These are phyloP conservation scores for Leptinotarsa undecemlineata DNA, from an alignment of 1,140 invertebrate genomes.

Conservation along the genomic window DNA sequence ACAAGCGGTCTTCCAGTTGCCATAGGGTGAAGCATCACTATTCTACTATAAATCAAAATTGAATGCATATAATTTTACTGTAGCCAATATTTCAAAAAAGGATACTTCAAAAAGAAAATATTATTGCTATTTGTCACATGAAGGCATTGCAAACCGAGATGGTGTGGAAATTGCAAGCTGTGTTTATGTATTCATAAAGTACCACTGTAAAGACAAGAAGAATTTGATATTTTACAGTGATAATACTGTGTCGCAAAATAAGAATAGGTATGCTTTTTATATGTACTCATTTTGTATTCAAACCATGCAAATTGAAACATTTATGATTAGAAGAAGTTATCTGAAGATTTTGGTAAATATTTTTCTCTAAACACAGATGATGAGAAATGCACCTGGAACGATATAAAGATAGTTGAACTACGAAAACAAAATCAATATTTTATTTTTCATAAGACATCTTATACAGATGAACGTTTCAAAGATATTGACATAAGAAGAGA, in stretches of 20 bases:
- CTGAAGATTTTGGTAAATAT: too few species aligned
- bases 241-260: background rate
- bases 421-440: background rate
- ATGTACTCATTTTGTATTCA: slow-evolving; percentile 34
- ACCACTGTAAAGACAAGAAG: background rate
- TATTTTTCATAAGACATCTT: slow-evolving; percentile 4
- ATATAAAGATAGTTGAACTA: background rate
- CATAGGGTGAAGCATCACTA: background rate
- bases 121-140: background rate
- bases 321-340: too few species aligned
- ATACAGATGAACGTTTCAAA: background rate
- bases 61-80: background rate
- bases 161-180: background rate
- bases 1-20: background rate
- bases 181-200: slow-evolving; percentile 1
- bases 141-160: background rate
- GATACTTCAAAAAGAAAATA: background rate
- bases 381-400: background rate
- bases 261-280: background rate
- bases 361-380: too few species aligned
- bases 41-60: background rate
- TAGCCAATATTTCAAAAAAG: background rate
- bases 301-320: slow-evolving; percentile 19
- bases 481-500: too few species aligned
- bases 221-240: slow-evolving; percentile 9